These are phyloP conservation scores for Saturnia pavonia DNA, from an alignment of 2,888 invertebrate genomes.

Conservation along the genomic window DNA sequence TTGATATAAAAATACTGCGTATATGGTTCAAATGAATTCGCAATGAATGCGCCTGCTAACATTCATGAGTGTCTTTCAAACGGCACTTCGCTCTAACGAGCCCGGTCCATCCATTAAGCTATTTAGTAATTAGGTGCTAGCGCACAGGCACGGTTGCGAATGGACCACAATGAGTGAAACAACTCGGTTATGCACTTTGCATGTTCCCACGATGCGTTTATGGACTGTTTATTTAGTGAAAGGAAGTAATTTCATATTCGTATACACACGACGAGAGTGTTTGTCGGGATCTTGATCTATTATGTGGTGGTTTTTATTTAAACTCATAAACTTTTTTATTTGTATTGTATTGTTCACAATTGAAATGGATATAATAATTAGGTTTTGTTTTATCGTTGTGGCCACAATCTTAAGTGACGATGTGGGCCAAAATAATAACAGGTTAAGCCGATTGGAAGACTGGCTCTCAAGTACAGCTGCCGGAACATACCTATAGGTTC, in stretches of 20 bases:
- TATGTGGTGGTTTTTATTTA: too few species aligned
- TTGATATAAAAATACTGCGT: not conserved
- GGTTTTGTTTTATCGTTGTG: too few species aligned
- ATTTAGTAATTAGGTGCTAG: slow-evolving; percentile 73
- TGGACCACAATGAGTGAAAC: slow-evolving; percentile 51
- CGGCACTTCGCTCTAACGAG: slow-evolving; percentile 64
- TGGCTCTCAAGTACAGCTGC: too few species aligned
- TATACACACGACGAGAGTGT: not conserved
- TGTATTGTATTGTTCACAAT: too few species aligned
- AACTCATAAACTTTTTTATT: too few species aligned
- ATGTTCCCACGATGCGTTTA: slow-evolving; percentile 18
- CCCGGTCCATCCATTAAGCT: slow-evolving; percentile 67
- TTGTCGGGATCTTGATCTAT: too few species aligned
- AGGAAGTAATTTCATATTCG: not conserved
- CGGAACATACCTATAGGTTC: too few species aligned
- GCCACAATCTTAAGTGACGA: too few species aligned
- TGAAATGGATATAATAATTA: too few species aligned
- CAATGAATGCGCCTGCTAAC: slow-evolving; percentile 19
- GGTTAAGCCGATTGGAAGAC: too few species aligned
- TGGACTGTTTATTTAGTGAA: slow-evolving; percentile 11
- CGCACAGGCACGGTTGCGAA: slow-evolving; percentile 45
- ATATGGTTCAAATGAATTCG: not conserved
- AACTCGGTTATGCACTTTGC: slow-evolving; percentile 47
- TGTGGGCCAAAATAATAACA: too few species aligned
- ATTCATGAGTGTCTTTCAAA: slow-evolving; percentile 47